Base-by-base conservation (phyloP, 2,113 vertebrate species). In the Hemiprocne comata region DNA sequence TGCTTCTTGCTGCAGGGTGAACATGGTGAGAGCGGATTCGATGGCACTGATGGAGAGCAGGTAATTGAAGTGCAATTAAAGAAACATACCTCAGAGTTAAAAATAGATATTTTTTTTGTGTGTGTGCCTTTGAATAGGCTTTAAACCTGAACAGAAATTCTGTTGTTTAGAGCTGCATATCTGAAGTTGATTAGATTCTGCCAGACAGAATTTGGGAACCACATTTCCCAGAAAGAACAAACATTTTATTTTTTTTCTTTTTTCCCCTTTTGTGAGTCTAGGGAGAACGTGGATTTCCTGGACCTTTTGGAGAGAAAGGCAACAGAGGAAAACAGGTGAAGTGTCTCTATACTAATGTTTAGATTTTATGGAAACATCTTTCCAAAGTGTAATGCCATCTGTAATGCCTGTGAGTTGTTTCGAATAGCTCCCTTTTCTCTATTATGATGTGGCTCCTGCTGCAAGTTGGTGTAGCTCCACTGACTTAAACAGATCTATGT, bases 31-130 rank as follows among this genome's bases (percentile, higher is more conserved):
- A 46, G 96, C 60, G 98, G 98, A 12, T 95, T 98, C 79, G 95
- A 98, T 93, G 98, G 98, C 24, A 93, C 98, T 13, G 33, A 93
- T 42, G 99, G 99, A 94, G 98, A 99, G 76, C 98, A 98, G 98
- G 99, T 99, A 98, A 83, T 26, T n/a, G n/a, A n/a, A n/a, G 18
- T 29, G 74, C 48, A 54, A 12, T 44, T 95, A 24, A 53, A 72
- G 34, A 83, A 25, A 42, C 10, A 34, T 21, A 4, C 19, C 12
- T 88, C 23, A 42, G 33, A 2, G 8, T 78, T 82, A 34, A 71
- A 40, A 81, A 53, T 51, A 17, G 12, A 55, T 18, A 51, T 53
- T 71, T 51, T 61, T 60, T 46, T n/a, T n/a, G n/a, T n/a, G n/a
- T n/a, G n/a, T 24, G 3, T 70, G 14, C 17, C 34, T 88, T 72